phyloP scores from a whole-genome alignment of 1,140 invertebrate species.

The Hermatobates lingyangjiaoensis region DNA sequence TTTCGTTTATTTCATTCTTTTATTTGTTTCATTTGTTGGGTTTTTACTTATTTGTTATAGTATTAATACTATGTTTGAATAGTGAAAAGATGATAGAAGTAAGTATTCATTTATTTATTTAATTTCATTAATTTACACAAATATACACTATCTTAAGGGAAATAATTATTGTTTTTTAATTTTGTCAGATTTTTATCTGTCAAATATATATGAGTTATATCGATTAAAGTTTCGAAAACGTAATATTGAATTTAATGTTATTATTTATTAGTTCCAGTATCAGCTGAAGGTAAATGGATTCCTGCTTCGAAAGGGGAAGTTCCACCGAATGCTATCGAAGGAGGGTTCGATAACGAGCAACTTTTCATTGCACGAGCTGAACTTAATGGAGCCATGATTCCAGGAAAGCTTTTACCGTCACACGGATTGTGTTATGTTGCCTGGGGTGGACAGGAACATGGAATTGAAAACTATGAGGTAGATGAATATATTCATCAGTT shows the following conservation, averaged over 20 bases:
- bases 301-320: slow-evolving; percentile 38
- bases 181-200: not conserved
- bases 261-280: not conserved
- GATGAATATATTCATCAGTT: no score
- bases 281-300: slow-evolving; percentile 33
- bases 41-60: no score
- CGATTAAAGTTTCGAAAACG: no score
- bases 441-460: slow-evolving; percentile 60
- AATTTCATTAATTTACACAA: no score
- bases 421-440: slow-evolving; percentile 54
- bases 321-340: slow-evolving; percentile 48
- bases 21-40: no score
- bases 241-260: not conserved
- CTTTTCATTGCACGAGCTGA: slow-evolving; percentile 49
- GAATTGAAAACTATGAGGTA: slow-evolving; percentile 52
- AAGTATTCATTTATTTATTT: no score
- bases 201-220: not conserved
- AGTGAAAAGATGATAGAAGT: no score
- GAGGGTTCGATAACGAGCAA: slow-evolving; percentile 52
- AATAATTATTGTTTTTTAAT: no score
- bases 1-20: no score
- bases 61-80: no score
- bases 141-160: no score
- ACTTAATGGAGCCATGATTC: slow-evolving; percentile 54
- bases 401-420: slow-evolving; percentile 52